Evolutionary conservation across 2,888 invertebrate genomes (phyloP), one percentile per base, ranked within the genome.

Genomic region (Norana najaformis): DNA sequence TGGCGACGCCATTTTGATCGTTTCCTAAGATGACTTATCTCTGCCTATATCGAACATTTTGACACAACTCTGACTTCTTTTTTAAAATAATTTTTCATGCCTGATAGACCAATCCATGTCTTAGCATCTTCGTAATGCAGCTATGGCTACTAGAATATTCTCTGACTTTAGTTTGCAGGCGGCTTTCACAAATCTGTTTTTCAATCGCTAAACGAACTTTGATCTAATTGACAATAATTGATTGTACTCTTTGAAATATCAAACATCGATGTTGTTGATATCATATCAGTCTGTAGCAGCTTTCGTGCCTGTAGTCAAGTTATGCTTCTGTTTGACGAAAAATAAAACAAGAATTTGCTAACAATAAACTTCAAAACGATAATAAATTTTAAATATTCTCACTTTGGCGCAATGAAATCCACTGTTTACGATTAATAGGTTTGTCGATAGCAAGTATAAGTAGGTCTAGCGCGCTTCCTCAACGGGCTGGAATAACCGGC

Each of bases 1-100:
- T 1, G 36, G 85, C 85, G 85, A 35, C 85, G 85, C 85, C 85
- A 85, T 85, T 85, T 85, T 85, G 36, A 85, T 85, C 35, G 18
- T 85, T 23, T 83, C 20, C 37, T 85, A 85, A 85, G 36, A 85
- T 85, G 85, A 85, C 18, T 85, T 36, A 18, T 85, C 8, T 37
- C 85, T 85, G n/a, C 23, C 11, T 30, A 30, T 69, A n/a, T 30
- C 69, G 69, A 69, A 69, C 69, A 69, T 8, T 69, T 69, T 69
- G 69, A 13, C 4, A n/a, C 3, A 69, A 69, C 5, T 69, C 69
- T 69, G 69, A n/a, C 23, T 69, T n/a, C 3, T 47, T 30, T 69
- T 69, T 69, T 69, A 8, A n/a, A 69, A 69, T 69, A n/a, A 69
- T 69, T 30, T 69, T n/a, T 11, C 69, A n/a, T 30, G 69, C 30